Evolutionary conservation across 1,140 invertebrate species (phyloP), one percentile per base, ranked within the genome.

Genomic region (Ephestia elutella): DNA sequence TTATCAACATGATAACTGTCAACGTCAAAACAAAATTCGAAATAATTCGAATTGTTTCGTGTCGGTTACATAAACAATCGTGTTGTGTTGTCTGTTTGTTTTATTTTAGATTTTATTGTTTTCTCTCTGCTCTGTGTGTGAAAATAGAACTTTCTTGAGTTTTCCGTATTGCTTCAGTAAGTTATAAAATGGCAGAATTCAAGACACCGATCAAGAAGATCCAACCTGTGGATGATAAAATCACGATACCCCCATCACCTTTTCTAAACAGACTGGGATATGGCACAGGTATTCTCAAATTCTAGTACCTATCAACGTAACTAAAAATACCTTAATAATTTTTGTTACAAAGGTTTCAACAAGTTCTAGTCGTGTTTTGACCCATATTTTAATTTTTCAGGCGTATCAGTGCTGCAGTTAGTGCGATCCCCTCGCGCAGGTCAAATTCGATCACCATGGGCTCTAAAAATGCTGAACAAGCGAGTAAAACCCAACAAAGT

Each of bases 391-490:
- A 4, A 8, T 1, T 5, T 10, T 32, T 32, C 70, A 94, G 95
- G 95, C 58, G 92, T 96, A 19, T 91, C 90, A 63, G 94, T 96
- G 5, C 95, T 94, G 82, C 91, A 93, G 61, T 75, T 96, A 62
- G 90, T 95, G 59, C 87, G 95, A 66, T 94, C 94, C 0, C 94
- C 94, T 1, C 89, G 89, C 69, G 89, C 90, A 5, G 92, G 92
- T 30, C 90, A 92, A 66, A 81, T 90, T 1, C 82, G 91, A 48
- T 96, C 95, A 1, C 95, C 95, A 0, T 96, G 95, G 95, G 95
- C 95, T 4, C 89, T 96, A 0, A 96, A 96, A 73, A 93, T 93
- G 85, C 65, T 93, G 1, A 92, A 91, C 61, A 87, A 83, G 56
- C 65, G 80, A 13, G 82, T 88, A 2, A 86, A 84, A 64, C 78